Conservation (phyloP, 1,140 invertebrate genomes). For the Dysdera silvatica region DNA sequence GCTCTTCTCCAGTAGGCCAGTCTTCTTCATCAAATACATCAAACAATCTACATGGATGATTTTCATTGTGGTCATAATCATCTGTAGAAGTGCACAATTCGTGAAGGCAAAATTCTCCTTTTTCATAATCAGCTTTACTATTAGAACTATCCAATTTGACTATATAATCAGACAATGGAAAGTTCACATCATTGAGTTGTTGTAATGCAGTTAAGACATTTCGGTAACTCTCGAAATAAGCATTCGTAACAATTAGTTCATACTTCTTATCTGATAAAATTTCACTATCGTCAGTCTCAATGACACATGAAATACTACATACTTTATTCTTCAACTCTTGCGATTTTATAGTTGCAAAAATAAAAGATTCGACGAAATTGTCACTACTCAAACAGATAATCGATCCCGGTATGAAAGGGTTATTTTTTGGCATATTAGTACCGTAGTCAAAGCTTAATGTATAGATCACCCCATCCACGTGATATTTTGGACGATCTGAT, state of each 20-base stretch:
- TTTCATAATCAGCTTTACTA: constrained; percentile 15
- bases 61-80: not conserved
- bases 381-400: too few species aligned
- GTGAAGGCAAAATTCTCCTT: constrained; percentile 5
- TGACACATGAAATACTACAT: too few species aligned
- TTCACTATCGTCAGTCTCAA: too few species aligned
- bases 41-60: not conserved
- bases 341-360: too few species aligned
- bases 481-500: too few species aligned
- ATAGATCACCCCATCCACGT: too few species aligned
- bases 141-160: constrained; percentile 30
- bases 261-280: too few species aligned
- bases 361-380: too few species aligned
- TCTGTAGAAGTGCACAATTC: constrained; percentile 5
- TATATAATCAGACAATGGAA: constrained; percentile 43
- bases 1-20: constrained; percentile 16
- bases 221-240: constrained; percentile 49
- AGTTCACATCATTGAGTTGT: constrained; percentile 36
- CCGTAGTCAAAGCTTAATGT: too few species aligned
- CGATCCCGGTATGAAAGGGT: too few species aligned
- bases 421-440: too few species aligned
- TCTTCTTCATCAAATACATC: constrained; percentile 4
- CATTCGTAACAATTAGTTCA: constrained; percentile 48
- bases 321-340: too few species aligned
- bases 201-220: constrained; percentile 45